A percentile compares a stretch with the other conserved stretches of the same genome.
phyloP scores from a whole-genome alignment of 2,888 invertebrate species.

The Globia sparganii region DNA sequence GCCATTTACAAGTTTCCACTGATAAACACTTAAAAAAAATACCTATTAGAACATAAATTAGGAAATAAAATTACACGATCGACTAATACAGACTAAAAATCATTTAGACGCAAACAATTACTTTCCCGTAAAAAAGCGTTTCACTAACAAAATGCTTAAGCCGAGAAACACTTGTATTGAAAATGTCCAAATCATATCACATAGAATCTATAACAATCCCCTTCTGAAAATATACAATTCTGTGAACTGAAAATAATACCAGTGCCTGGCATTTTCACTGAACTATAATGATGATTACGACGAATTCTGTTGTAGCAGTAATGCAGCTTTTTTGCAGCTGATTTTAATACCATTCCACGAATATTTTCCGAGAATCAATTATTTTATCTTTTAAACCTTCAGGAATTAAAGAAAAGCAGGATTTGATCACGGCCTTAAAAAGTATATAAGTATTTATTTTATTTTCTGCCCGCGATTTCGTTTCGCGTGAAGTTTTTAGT shows the following conservation, averaged over 20 bases:
- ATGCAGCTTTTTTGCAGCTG: slow-evolving; percentile 9
- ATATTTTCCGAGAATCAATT: slow-evolving; percentile 1
- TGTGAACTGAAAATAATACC: slow-evolving; percentile 28
- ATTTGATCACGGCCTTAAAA: background rate
- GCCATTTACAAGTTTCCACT: no score
- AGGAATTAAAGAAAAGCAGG: background rate
- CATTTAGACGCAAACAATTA: no score
- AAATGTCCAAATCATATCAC: background rate
- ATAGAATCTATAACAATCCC: background rate
- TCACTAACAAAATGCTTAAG: background rate
- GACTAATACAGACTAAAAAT: no score
- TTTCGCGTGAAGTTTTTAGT: background rate
- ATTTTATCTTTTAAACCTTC: slow-evolving; percentile 9
- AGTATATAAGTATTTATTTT: background rate
- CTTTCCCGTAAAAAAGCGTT: background rate
- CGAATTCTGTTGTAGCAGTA: background rate
- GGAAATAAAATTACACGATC: no score
- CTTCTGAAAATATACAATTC: slow-evolving; percentile 20
- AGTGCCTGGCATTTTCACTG: slow-evolving; percentile 19
- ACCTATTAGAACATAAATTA: no score
- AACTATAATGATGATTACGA: slow-evolving; percentile 4
- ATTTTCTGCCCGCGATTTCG: background rate
- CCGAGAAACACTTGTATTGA: background rate
- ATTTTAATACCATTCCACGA: background rate
- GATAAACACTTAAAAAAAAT: no score